Evolutionary conservation across 2,888 invertebrate species (phyloP), one percentile per base, ranked within the genome.

Genomic region (Tetropium fuscum): DNA sequence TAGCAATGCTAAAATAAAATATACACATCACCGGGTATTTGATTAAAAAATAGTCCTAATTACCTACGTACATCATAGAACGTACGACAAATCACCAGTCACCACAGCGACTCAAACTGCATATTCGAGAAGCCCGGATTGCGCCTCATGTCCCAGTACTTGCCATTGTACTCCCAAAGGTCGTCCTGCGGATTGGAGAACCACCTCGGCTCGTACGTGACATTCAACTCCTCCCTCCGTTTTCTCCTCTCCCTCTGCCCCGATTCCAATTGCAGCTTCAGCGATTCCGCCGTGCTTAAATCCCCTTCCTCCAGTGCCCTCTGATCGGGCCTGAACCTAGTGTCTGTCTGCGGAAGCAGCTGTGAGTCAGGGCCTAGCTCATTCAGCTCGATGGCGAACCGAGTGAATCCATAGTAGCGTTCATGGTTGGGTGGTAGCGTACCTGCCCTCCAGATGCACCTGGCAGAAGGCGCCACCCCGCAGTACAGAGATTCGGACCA

Each of bases 301-400:
- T 91, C 87, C 0, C 93, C 93, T 69, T 93, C 93, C 75, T 93
- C 93, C 20, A 93, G 76, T 1, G 91, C 86, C 51, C 90, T 84
- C 78, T 91, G 91, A 83, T 94, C 93, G 0, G 93, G 92, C 75
- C 93, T 86, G 68, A 75, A 73, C 81, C 93, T 82, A 0, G 92
- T 91, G 77, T 94, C 94, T 0, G 93, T 93, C 44, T 87, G 85
- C 0, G 93, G 92, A 62, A 93, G 80, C 18, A 83, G 60, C 6
- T 87, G 85, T 18, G 84, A 78, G 56, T 89, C 88, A 0, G 87
- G 86, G 64, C 89, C 88, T 71, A 91, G 69, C 77, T 94, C 93
- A 81, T 94, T 94, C 54, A 94, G 84, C 77, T 93, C 93, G 81
- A 93, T 92, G 19, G 94, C 93, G 82, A 93, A 93, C 68, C 91